These are phyloP conservation scores for Cervus canadensis DNA, from an alignment of 2,113 vertebrate genomes.

Conservation along the genomic window DNA sequence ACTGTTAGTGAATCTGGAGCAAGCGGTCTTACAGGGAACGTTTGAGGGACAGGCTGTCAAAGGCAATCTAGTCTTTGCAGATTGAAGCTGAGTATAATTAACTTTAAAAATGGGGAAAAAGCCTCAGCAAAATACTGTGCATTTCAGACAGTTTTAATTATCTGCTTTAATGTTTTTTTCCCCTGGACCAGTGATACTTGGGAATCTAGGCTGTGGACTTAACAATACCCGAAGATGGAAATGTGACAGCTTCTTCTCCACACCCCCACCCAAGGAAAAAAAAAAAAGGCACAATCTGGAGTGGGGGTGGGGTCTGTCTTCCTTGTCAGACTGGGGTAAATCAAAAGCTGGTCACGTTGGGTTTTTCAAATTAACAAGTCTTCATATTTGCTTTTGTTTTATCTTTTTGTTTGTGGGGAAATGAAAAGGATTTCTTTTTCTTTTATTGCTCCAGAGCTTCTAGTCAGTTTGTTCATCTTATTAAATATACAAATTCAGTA, in stretches of 20 bases:
- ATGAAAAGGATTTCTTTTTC: slow-evolving; percentile 41
- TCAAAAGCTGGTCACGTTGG: slow-evolving; percentile 66
- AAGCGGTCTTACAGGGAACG: neutral
- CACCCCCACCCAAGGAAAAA: slow-evolving; percentile 60
- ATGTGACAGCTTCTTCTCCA: slow-evolving; percentile 68
- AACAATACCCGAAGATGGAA: slow-evolving; percentile 73
- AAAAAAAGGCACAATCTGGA: slow-evolving; percentile 59
- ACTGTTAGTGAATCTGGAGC: slow-evolving; percentile 43
- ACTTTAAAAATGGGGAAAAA: slow-evolving; percentile 45
- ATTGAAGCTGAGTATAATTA: slow-evolving; percentile 58
- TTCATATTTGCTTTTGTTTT: slow-evolving; percentile 63
- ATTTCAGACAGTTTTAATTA: slow-evolving; percentile 44
- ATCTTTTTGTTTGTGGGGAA: slow-evolving; percentile 42
- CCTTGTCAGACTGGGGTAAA: slow-evolving; percentile 69
- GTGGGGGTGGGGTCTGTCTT: slow-evolving; percentile 65
- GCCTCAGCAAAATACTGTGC: neutral
- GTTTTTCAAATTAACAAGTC: slow-evolving; percentile 57
- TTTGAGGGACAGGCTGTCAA: slow-evolving; percentile 62
- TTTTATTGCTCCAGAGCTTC: neutral
- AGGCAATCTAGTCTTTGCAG: slow-evolving; percentile 10
- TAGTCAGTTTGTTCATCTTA: slow-evolving; percentile 52
- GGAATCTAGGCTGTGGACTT: slow-evolving; percentile 62
- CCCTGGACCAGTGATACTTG: slow-evolving; percentile 33
- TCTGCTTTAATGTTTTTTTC: neutral
- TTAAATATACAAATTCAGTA: slow-evolving; percentile 39